A percentile compares a stretch with the other conserved stretches of the same genome.
Evolutionary conservation across 1,140 invertebrate species (phyloP).

Genomic region (Apis laboriosa): DNA sequence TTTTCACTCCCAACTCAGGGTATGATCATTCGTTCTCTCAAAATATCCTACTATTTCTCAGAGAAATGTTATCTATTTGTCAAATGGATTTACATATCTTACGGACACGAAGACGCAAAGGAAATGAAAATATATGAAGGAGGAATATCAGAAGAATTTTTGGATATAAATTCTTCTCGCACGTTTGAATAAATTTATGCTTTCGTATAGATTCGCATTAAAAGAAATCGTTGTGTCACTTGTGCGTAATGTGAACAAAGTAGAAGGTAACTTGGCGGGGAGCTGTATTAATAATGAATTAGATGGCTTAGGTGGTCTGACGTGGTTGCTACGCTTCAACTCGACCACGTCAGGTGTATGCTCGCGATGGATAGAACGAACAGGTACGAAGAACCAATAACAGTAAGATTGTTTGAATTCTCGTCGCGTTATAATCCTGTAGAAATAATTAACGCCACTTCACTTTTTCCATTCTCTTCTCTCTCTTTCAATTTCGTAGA

Average conservation of each 20-base stretch:
- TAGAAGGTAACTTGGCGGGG: slow-evolving; percentile 4
- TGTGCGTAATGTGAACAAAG: neutral
- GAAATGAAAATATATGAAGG: too few species aligned
- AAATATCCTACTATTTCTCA: too few species aligned
- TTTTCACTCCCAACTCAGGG: too few species aligned
- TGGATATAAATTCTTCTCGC: too few species aligned
- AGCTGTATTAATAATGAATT: slow-evolving; percentile 65
- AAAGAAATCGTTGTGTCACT: too few species aligned
- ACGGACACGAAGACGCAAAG: too few species aligned
- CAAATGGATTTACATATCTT: too few species aligned
- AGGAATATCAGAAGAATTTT: too few species aligned
- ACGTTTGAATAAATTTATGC: neutral
- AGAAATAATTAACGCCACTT: neutral
- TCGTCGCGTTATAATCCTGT: neutral
- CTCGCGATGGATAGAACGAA: slow-evolving; percentile 1
- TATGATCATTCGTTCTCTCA: too few species aligned
- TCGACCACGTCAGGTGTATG: slow-evolving; percentile 60
- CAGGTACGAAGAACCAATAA: slow-evolving; percentile 14
- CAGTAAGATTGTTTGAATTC: neutral
- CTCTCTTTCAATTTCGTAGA: too few species aligned
- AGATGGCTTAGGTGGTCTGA: slow-evolving; percentile 53
- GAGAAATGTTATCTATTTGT: too few species aligned
- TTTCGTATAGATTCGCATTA: neutral
- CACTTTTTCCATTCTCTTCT: too few species aligned
- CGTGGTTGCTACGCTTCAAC: slow-evolving; percentile 62